phyloP scores from a whole-genome alignment of 2,113 vertebrate species.

The Thalassarche chlororhynchos region DNA sequence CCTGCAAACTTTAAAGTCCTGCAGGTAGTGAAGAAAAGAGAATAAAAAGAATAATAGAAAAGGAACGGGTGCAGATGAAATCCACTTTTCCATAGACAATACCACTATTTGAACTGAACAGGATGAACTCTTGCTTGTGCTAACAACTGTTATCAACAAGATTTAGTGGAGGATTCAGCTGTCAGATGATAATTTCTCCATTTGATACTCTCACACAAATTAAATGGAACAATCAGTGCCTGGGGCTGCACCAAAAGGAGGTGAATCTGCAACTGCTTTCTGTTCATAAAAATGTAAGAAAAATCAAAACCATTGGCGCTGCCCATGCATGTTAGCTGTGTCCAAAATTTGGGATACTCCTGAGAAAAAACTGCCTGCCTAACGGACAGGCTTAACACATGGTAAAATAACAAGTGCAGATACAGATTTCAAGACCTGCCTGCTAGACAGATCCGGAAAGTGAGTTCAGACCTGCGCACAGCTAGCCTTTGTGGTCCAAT shows the following conservation, averaged over 20 bases:
- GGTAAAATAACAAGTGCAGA: not conserved
- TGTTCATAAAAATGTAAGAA: not conserved
- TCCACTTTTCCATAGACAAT: not conserved
- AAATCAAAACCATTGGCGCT: fast-evolving
- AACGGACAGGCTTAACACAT: not conserved
- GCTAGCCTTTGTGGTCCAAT: not conserved
- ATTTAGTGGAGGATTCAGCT: not conserved
- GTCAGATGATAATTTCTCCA: not conserved
- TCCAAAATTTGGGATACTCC: not conserved
- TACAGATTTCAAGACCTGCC: not conserved
- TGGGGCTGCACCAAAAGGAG: not conserved
- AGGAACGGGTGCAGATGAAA: not conserved
- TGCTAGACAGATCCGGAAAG: not conserved
- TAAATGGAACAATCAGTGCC: not conserved
- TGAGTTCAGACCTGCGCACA: not conserved
- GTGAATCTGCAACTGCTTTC: not conserved
- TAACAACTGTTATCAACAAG: not conserved
- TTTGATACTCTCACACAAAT: not conserved
- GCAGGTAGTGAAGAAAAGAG: not conserved
- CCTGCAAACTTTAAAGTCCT: not conserved
- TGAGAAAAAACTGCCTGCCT: not conserved
- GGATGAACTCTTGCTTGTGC: not conserved
- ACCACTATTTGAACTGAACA: not conserved
- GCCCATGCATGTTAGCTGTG: not conserved
- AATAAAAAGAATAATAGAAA: not conserved